Evolutionary conservation across 2,888 invertebrate species (phyloP).

Genomic region (Eilema depressum): DNA sequence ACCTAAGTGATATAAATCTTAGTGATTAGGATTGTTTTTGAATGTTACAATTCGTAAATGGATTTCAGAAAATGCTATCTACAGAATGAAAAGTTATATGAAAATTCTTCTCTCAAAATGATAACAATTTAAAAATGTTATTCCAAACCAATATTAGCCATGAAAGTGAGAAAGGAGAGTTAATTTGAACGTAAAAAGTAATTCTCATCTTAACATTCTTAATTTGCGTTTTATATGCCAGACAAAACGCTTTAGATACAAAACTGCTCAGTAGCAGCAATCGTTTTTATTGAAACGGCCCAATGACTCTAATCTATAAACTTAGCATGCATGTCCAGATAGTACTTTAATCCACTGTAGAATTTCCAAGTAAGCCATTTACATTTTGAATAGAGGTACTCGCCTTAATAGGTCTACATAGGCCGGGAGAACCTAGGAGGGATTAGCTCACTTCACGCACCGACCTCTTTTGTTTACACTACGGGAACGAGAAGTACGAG

Average conservation of each 20-base stretch:
- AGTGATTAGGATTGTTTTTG: too few relatives aligned
- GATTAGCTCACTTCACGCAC: slow-evolving; percentile 79
- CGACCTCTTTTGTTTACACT: slow-evolving; percentile 72
- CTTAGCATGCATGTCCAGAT: slow-evolving; percentile 72
- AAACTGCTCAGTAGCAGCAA: slow-evolving; percentile 32
- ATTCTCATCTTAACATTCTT: not conserved
- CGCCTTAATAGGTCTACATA: slow-evolving; percentile 72
- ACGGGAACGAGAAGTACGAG: slow-evolving; percentile 58
- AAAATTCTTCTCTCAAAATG: not conserved
- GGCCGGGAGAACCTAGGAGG: slow-evolving; percentile 65
- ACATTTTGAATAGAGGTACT: slow-evolving; percentile 72
- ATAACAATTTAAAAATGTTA: too few relatives aligned
- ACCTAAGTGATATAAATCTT: too few relatives aligned
- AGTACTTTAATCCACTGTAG: slow-evolving; percentile 68
- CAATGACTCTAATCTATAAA: slow-evolving; percentile 54
- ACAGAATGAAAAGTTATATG: not conserved
- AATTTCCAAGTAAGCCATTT: slow-evolving; percentile 76
- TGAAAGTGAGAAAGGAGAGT: not conserved
- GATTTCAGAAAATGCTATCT: too few relatives aligned
- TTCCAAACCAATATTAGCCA: too few relatives aligned
- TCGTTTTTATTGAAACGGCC: slow-evolving; percentile 33
- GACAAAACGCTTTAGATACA: not conserved
- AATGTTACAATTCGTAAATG: too few relatives aligned
- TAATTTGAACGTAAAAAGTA: not conserved
- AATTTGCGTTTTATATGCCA: not conserved